Base-by-base conservation (phyloP, 1,140 invertebrate genomes). In the Daktulosphaira vitifoliae region DNA sequence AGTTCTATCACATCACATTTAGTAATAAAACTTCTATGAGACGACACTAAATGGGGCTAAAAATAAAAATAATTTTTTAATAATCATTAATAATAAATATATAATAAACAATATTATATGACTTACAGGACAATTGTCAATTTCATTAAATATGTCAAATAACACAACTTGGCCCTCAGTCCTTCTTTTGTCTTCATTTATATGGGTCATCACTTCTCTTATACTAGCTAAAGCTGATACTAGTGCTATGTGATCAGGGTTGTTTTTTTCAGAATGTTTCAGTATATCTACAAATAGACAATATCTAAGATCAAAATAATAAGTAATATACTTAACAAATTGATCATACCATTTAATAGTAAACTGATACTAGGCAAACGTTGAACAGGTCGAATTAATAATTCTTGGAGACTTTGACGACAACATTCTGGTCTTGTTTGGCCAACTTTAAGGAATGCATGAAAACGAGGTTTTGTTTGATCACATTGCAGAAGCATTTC, bases 141-240 rank as follows among this genome's bases (percentile, higher is more conserved):
- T 97, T 74, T 97, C 92, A 76, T 97, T 94, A 75, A 96, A 91
- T 65, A 97, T 93, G 77, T 96, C 92, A 78, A 98, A 98, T 81
- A 98, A 89, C 68, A 87, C 90, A 71, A 96, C 81, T 75, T 95
- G 90, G 1, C 88, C 88, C 76, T 98, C 95, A 8, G 92, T 95
- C 77, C 89, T 92, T 68, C 93, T 80, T 76, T 96, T 98, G 74
- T 96, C 92, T 79, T 98, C 93, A 76, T 98, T 98, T 56, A 98
- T 96, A 73, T 94, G 86, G 68, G 87, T 89, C 84, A 95, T 93
- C 15, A 96, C 92, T 81, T 94, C 88, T 73, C 90, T 88, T 71
- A 98, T 84, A 69, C 86, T 84, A 70, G 83, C 85, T 69, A 96
- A 80, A 20, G 94, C 92, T 74, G 87, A 80, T 74, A 91, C 87